phyloP scores from a whole-genome alignment of 2,113 vertebrate genomes.

The Seriola quinqueradiata region DNA sequence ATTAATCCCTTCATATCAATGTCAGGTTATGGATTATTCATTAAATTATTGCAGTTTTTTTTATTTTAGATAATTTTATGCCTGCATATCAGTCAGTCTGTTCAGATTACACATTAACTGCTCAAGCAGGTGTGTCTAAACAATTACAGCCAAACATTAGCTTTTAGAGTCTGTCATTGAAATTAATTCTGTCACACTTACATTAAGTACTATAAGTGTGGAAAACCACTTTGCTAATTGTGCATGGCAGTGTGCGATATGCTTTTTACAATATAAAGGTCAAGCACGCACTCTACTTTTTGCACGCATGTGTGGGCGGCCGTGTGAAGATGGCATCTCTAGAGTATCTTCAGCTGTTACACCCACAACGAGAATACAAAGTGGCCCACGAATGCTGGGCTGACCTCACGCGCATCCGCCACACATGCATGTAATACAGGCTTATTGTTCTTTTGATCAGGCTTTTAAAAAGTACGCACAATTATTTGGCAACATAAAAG shows the following conservation, averaged over 20 bases:
- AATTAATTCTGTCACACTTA: constrained; percentile 51
- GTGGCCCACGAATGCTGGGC: constrained; percentile 25
- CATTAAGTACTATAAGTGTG: constrained; percentile 39
- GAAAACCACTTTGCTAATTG: constrained; percentile 55
- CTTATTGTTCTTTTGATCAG: constrained; percentile 18
- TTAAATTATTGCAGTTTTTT: neutral
- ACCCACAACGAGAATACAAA: constrained; percentile 51
- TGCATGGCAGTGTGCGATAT: constrained; percentile 46
- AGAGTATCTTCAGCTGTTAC: constrained; percentile 48
- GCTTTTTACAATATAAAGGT: constrained; percentile 52
- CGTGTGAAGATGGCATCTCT: constrained; percentile 47
- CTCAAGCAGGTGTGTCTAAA: constrained; percentile 29
- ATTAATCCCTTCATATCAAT: neutral
- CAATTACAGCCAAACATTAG: constrained; percentile 37
- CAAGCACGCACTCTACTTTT: constrained; percentile 48
- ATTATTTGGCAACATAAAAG: neutral
- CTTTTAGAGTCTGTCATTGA: constrained; percentile 46
- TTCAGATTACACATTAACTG: neutral
- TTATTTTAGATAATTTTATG: neutral
- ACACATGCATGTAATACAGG: constrained; percentile 10
- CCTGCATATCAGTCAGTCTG: neutral
- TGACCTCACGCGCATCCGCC: constrained; percentile 24
- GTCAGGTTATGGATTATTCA: neutral
- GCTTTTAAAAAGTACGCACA: neutral
- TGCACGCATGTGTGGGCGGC: constrained; percentile 12